Percentiles rank a stretch among this genome's conserved stretches.
phyloP scores from a whole-genome alignment of 1,140 invertebrate species.

The Drosophila sechellia region DNA sequence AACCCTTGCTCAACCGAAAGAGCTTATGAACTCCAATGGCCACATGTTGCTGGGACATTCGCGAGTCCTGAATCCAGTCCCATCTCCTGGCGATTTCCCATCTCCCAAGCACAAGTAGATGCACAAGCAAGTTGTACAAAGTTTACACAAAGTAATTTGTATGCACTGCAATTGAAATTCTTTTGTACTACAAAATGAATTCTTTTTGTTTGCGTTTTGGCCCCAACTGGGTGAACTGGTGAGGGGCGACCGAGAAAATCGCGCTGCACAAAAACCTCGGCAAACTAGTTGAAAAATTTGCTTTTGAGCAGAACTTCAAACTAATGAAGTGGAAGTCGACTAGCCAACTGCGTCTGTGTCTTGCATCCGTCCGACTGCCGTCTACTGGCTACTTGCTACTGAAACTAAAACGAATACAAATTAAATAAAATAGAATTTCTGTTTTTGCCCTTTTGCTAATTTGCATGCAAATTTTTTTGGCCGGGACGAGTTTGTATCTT shows the following conservation, averaged over 20 bases:
- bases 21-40: slow-evolving; percentile 45
- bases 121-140: slow-evolving; percentile 56
- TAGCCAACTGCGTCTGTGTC: slow-evolving; percentile 30
- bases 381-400: slow-evolving; percentile 16
- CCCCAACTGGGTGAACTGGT: slow-evolving; percentile 16
- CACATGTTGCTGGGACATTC: slow-evolving; percentile 47
- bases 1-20: neutral
- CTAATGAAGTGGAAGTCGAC: slow-evolving; percentile 66
- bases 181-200: slow-evolving; percentile 72
- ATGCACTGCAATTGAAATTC: slow-evolving; percentile 77
- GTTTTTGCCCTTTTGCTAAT: slow-evolving; percentile 37
- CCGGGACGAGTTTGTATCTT: slow-evolving; percentile 19
- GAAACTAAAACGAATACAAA: slow-evolving; percentile 55
- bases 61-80: slow-evolving; percentile 31
- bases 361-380: slow-evolving; percentile 3
- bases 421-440: slow-evolving; percentile 55
- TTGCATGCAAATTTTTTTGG: slow-evolving; percentile 45
- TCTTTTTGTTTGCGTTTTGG: slow-evolving; percentile 69
- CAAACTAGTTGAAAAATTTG: slow-evolving; percentile 66
- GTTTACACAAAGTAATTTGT: slow-evolving; percentile 77
- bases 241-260: slow-evolving; percentile 3
- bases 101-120: slow-evolving; percentile 30
- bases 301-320: slow-evolving; percentile 62
- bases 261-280: slow-evolving; percentile 48
- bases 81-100: slow-evolving; percentile 9